Conservation (phyloP, 2,797 vertebrate species). For the Lacerta viridis region DNA sequence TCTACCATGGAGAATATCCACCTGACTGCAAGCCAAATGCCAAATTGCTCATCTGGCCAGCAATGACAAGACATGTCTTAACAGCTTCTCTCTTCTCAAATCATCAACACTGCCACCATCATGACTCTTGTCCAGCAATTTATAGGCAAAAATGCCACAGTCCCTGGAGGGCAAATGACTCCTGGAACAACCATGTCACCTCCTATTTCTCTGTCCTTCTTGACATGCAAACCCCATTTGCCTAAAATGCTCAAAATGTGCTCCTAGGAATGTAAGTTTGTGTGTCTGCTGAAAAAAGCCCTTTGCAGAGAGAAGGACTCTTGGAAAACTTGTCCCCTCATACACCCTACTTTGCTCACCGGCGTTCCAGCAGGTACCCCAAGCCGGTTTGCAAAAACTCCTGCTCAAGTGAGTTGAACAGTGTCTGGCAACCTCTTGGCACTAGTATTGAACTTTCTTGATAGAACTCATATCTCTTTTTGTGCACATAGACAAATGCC, state of each 20-base stretch:
- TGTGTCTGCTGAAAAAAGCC: not conserved
- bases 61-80: not conserved
- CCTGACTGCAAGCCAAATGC: not conserved
- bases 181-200: not conserved
- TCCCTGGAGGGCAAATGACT: not conserved
- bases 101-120: no score
- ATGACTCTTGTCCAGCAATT: not conserved
- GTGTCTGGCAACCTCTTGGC: no score
- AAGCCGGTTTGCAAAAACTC: no score
- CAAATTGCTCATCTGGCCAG: not conserved
- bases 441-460: no score
- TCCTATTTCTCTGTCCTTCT: not conserved
- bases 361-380: not conserved
- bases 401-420: no score
- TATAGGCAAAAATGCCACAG: not conserved
- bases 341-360: not conserved
- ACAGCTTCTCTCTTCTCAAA: not conserved
- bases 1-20: not conserved
- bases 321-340: no score
- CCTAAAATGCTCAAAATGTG: not conserved
- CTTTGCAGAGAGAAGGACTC: no score
- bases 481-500: no score
- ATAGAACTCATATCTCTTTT: no score
- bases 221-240: not conserved
- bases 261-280: not conserved